A percentile compares a stretch with the other conserved stretches of the same genome.
phyloP scores from a whole-genome alignment of 2,797 vertebrate genomes.

The Amphiprion clarkii region DNA sequence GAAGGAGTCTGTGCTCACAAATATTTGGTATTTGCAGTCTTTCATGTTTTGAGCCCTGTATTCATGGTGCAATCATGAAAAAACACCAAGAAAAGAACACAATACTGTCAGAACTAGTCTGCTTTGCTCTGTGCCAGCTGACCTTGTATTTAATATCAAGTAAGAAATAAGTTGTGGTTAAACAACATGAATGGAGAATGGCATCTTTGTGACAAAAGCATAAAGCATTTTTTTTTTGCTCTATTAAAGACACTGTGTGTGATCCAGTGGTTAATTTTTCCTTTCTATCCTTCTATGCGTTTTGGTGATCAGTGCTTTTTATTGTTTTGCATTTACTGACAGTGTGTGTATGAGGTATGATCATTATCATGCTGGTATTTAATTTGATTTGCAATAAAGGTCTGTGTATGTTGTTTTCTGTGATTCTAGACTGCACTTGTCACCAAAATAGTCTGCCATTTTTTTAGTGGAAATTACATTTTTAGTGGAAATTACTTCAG shows the following conservation, averaged over 20 bases:
- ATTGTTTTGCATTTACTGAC: slow-evolving; percentile 33
- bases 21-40: slow-evolving; percentile 62
- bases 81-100: neutral
- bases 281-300: slow-evolving; percentile 3
- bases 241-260: slow-evolving; percentile 17
- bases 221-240: slow-evolving; percentile 4
- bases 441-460: slow-evolving; percentile 8
- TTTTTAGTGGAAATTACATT: neutral
- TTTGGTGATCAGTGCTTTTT: slow-evolving; percentile 33
- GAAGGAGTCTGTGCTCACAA: slow-evolving; percentile 22
- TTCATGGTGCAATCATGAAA: neutral
- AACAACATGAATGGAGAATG: slow-evolving; percentile 5
- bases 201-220: slow-evolving; percentile 11
- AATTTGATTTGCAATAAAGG: slow-evolving; percentile 47
- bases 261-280: slow-evolving; percentile 32
- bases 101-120: neutral
- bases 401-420: slow-evolving; percentile 2
- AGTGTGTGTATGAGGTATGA: slow-evolving; percentile 51
- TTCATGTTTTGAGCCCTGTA: slow-evolving; percentile 34
- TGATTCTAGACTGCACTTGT: slow-evolving; percentile 4
- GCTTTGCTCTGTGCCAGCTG: neutral
- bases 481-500: slow-evolving; percentile 7
- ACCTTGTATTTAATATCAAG: slow-evolving; percentile 15
- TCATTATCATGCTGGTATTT: slow-evolving; percentile 61
- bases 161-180: neutral